Evolutionary conservation across 2,113 vertebrate species (phyloP), one percentile per base, ranked within the genome.

Genomic region (Suricata suricatta): DNA sequence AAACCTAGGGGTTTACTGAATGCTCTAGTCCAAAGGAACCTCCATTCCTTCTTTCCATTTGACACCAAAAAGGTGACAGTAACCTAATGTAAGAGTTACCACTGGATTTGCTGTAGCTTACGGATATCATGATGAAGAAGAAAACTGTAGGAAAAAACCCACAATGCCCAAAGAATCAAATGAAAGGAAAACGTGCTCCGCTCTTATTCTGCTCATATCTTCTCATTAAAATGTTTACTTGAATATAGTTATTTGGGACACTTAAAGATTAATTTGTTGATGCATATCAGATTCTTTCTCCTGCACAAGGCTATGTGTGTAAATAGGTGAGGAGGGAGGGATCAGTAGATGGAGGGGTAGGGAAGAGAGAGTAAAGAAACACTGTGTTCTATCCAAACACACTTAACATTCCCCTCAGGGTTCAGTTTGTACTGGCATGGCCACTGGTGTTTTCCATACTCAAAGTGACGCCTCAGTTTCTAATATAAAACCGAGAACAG

Each of bases 211-310:
- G 25, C 41, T 89, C 44, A 8, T 86, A 33, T 47, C 6, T 76
- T 87, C 7, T 12, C 3, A 80, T 90, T 60, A 47, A 94, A 87
- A 66, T 91, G 5, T 88, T 88, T 74, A 52, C 31, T 31, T 3
- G 8, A 60, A 60, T 77, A 77, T 60, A 31, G 35, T 77, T 90
- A 80, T 60, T 87, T 93, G 54, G 19, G 19, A 17, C 74, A 41
- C 13, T 83, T 60, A 6, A 94, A 69, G 44, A 69, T 83, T 47
- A 83, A 35, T 71, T 82, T 74, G 38, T 57, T 79, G 72, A 71
- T 72, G 44, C 19, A 79, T 87, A 17, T 54, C 23, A 79, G 29
- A 92, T 72, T 68, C 0, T 77, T 88, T 88, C 41, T 66, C 15
- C 66, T 90, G 52, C 27, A 63, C 79, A 79, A 81, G 5, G 1